A percentile compares a stretch with the other conserved stretches of the same genome.
phyloP scores from a whole-genome alignment of 2,888 invertebrate species.

The Phorcus lineatus region DNA sequence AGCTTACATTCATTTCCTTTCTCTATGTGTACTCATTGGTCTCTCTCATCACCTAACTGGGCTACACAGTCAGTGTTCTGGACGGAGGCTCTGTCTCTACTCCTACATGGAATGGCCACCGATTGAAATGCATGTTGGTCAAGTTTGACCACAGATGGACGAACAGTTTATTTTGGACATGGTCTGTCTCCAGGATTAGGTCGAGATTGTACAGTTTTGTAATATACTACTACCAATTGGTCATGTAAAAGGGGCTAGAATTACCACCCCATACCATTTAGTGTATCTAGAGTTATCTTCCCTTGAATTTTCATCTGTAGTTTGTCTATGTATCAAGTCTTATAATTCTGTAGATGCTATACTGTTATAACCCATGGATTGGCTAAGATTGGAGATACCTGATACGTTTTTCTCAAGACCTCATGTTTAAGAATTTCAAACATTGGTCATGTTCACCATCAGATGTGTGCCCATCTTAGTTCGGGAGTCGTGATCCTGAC shows the following conservation, averaged over 20 bases:
- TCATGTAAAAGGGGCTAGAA: conserved; percentile 22
- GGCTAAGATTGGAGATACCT: conserved; percentile 18
- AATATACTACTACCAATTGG: conserved; percentile 23
- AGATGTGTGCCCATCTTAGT: conserved; percentile 9
- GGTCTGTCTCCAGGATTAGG: conserved; percentile 17
- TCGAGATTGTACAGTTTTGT: conserved; percentile 24
- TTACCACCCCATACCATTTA: conserved; percentile 20
- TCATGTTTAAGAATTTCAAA: neutral
- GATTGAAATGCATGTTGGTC: neutral
- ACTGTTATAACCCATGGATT: conserved; percentile 3
- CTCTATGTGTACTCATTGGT: conserved; percentile 4
- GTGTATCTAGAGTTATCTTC: conserved; percentile 23
- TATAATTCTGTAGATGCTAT: neutral
- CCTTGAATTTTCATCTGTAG: conserved; percentile 20
- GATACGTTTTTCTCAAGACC: neutral
- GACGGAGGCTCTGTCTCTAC: neutral
- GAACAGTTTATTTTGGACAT: conserved; percentile 14
- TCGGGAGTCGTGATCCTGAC: neutral
- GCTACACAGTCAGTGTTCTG: neutral
- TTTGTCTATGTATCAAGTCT: conserved; percentile 8
- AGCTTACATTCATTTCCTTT: conserved; percentile 25
- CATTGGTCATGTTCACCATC: conserved; percentile 19
- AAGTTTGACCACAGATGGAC: neutral
- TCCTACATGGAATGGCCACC: neutral
- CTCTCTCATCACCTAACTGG: conserved; percentile 23